These are phyloP conservation scores for Stratiolaelaps scimitus DNA, from an alignment of 1,140 invertebrate genomes.

Conservation along the genomic window DNA sequence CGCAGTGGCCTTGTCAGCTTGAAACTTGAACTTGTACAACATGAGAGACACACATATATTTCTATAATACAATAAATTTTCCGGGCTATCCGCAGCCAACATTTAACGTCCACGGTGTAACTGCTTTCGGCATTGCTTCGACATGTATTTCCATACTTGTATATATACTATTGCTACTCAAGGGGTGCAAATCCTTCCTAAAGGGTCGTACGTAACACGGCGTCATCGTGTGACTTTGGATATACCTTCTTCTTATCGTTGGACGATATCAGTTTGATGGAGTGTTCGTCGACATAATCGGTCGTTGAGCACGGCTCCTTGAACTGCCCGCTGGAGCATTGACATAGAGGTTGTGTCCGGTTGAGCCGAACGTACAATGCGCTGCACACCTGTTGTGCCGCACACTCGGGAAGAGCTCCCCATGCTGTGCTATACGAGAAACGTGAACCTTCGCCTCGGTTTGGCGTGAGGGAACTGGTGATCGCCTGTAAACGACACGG, in stretches of 20 bases:
- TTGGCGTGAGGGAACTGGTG: neutral
- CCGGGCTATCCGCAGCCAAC: no score
- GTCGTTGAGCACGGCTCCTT: slow-evolving; percentile 68
- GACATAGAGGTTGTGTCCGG: slow-evolving; percentile 79
- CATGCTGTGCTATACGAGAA: slow-evolving; percentile 22
- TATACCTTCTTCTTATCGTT: slow-evolving; percentile 34
- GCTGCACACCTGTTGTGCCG: slow-evolving; percentile 60
- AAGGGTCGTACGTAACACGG: no score
- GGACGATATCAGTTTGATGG: slow-evolving; percentile 56
- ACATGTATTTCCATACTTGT: no score
- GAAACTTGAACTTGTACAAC: no score
- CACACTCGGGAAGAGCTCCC: slow-evolving; percentile 17
- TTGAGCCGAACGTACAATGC: slow-evolving; percentile 79
- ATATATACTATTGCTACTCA: no score
- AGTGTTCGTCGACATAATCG: slow-evolving; percentile 75
- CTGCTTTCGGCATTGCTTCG: no score
- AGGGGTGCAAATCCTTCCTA: neutral
- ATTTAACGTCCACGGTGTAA: no score
- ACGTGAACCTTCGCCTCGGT: slow-evolving; percentile 9
- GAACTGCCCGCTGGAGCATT: slow-evolving; percentile 62
- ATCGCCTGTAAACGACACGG: neutral
- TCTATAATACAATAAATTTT: no score
- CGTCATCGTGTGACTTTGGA: no score
- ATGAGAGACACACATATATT: no score
- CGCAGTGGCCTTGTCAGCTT: no score